Evolutionary conservation across 2,113 vertebrate species (phyloP).

Genomic region (Dunckerocampus dactyliophorus): DNA sequence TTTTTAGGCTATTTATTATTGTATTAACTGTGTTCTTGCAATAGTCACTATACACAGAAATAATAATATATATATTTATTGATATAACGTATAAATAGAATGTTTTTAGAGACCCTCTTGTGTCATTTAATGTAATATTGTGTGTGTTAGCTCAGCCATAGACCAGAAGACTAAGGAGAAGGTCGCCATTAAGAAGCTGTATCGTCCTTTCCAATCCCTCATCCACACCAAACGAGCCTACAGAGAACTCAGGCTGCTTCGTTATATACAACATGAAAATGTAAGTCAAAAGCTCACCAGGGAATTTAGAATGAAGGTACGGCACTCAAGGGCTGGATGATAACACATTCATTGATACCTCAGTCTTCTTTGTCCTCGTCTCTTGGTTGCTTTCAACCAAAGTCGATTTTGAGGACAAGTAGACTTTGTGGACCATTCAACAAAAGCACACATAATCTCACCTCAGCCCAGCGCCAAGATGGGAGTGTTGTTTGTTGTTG

Average conservation of each 20-base stretch:
- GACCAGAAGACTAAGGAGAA: conserved; percentile 74
- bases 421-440: conserved; percentile 19
- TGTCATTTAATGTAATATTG: not conserved
- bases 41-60: no score
- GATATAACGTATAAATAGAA: not conserved
- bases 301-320: not conserved
- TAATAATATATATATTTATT: no score
- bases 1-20: no score
- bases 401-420: conserved; percentile 15
- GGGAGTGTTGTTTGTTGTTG: conserved; percentile 14
- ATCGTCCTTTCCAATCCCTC: conserved; percentile 79
- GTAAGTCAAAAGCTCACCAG: conserved; percentile 42
- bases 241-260: conserved; percentile 76
- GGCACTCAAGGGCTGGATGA: not conserved
- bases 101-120: not conserved
- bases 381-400: not conserved
- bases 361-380: not conserved
- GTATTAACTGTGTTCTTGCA: no score
- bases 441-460: conserved; percentile 11
- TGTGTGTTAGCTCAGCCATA: conserved; percentile 62
- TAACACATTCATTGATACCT: not conserved
- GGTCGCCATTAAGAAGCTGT: conserved; percentile 80
- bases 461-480: not conserved
- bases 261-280: conserved; percentile 78
- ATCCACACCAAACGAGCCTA: conserved; percentile 75